A percentile compares a stretch with the other conserved stretches of the same genome.
Conservation (phyloP, 2,113 vertebrate species). For the Lophius piscatorius region DNA sequence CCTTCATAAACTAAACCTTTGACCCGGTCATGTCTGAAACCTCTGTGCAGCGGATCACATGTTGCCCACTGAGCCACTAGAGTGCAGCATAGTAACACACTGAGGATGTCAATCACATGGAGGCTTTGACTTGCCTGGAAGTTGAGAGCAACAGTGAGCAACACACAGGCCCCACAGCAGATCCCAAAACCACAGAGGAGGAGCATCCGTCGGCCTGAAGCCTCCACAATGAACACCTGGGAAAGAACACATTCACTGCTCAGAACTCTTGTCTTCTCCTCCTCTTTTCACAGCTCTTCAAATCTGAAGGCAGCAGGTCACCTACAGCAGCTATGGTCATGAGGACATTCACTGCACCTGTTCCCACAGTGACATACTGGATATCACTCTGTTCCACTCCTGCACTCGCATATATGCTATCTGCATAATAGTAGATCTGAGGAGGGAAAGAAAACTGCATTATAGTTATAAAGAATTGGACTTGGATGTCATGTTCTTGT, state of each 20-base stretch:
- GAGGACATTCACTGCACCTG: slow-evolving; percentile 88
- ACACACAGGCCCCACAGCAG: slow-evolving; percentile 82
- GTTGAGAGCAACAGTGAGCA: slow-evolving; percentile 84
- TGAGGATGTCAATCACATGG: background rate
- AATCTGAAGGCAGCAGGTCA: background rate
- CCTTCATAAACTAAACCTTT: too few species aligned
- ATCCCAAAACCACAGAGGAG: slow-evolving; percentile 87
- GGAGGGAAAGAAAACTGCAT: slow-evolving; percentile 5
- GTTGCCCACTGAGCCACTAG: slow-evolving; percentile 46
- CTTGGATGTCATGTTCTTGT: too few species aligned
- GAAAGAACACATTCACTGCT: background rate
- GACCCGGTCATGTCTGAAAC: too few species aligned
- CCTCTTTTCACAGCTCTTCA: background rate
- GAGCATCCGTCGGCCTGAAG: slow-evolving; percentile 83
- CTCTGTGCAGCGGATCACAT: too few species aligned
- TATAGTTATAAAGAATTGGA: background rate
- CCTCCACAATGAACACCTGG: slow-evolving; percentile 91
- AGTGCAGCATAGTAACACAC: slow-evolving; percentile 30
- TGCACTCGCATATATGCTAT: slow-evolving; percentile 86
- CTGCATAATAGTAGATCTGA: slow-evolving; percentile 95
- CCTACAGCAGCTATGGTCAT: slow-evolving; percentile 88
- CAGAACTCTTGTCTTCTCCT: background rate
- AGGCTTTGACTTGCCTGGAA: slow-evolving; percentile 82
- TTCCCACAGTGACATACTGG: slow-evolving; percentile 90
- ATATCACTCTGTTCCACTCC: slow-evolving; percentile 78